These are phyloP conservation scores for Carcinoscorpius rotundicauda DNA, from an alignment of 1,140 invertebrate genomes.

Conservation along the genomic window DNA sequence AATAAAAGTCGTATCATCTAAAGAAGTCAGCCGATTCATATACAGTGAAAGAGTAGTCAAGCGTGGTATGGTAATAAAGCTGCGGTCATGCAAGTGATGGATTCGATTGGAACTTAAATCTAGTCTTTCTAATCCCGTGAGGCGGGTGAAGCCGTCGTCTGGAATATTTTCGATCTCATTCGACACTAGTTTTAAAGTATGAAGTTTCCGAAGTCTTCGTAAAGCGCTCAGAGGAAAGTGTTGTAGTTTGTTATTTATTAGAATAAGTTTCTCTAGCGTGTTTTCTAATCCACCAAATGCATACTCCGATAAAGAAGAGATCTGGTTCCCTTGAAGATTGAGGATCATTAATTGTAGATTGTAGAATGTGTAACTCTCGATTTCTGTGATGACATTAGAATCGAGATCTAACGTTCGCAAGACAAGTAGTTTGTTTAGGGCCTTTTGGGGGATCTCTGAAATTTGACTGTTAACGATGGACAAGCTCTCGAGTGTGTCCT, in stretches of 20 bases:
- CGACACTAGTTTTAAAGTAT: constrained; percentile 61
- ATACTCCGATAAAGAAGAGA: constrained; percentile 50
- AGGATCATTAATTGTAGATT: constrained; percentile 65
- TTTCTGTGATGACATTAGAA: constrained; percentile 63
- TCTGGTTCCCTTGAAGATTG: constrained; percentile 69
- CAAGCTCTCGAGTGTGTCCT: constrained; percentile 60
- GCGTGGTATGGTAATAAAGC: constrained; percentile 62
- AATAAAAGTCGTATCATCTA: constrained; percentile 61
- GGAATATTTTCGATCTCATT: constrained; percentile 62
- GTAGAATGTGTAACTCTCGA: constrained; percentile 75
- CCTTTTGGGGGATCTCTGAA: constrained; percentile 61
- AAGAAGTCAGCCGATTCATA: constrained; percentile 62
- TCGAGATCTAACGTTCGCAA: constrained; percentile 68
- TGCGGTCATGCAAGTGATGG: constrained; percentile 53
- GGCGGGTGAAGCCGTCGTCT: constrained; percentile 50
- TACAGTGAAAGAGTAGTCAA: constrained; percentile 65
- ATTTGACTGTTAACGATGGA: constrained; percentile 67
- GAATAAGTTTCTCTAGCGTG: constrained; percentile 62
- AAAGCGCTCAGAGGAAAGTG: constrained; percentile 65
- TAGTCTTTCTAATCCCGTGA: constrained; percentile 57
- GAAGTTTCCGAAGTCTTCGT: constrained; percentile 55
- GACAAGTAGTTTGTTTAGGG: constrained; percentile 56
- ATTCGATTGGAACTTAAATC: constrained; percentile 80
- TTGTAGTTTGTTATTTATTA: constrained; percentile 71
- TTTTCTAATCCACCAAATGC: constrained; percentile 72